Percentiles rank a stretch among this genome's conserved stretches.
Evolutionary conservation across 2,888 invertebrate species (phyloP).

Genomic region (Drosophila mimetica): DNA sequence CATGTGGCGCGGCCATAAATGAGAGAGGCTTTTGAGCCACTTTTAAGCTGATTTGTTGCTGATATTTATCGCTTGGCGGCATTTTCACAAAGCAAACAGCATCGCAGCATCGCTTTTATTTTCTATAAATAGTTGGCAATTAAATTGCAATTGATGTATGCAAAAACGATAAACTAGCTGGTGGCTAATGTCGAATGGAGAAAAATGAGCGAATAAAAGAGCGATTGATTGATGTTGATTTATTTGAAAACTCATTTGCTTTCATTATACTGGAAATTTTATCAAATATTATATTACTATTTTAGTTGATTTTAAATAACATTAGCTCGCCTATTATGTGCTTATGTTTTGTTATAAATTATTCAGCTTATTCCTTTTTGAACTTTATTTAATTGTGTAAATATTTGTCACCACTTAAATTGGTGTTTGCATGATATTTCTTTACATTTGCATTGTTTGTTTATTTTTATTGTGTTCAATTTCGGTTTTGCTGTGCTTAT

Average conservation of each 20-base stretch:
- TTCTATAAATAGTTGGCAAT: constrained; percentile 60
- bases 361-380: background rate
- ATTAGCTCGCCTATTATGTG: background rate
- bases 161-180: constrained; percentile 7
- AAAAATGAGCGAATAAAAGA: constrained; percentile 5
- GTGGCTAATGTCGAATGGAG: constrained; percentile 5
- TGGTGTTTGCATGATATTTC: background rate
- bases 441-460: background rate
- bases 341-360: background rate
- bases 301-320: background rate
- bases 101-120: constrained; percentile 22
- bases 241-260: constrained; percentile 4
- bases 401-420: constrained; percentile 1
- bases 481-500: background rate
- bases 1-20: constrained; percentile 8
- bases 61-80: constrained; percentile 65
- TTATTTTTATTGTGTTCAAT: background rate
- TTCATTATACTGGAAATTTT: background rate
- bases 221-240: constrained; percentile 21
- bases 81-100: constrained; percentile 55
- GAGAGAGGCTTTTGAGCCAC: constrained; percentile 14
- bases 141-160: constrained; percentile 50
- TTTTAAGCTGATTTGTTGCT: constrained; percentile 40
- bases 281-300: background rate
- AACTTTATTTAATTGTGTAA: background rate